Conservation (phyloP, 35 echinoderm and acorn worm species). For the Holothuria glaberrima region DNA sequence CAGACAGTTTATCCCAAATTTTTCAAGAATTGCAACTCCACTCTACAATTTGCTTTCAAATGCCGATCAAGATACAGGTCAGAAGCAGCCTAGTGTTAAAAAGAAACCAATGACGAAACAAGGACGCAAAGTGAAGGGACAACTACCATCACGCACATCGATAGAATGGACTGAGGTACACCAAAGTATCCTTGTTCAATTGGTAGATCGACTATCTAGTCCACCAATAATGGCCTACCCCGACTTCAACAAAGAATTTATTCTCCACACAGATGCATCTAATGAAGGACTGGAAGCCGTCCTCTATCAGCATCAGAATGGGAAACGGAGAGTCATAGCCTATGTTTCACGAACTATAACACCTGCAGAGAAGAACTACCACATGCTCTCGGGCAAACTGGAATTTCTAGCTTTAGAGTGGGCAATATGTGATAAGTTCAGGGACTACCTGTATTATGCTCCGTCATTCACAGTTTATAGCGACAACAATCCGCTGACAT, state of each 20-base stretch:
- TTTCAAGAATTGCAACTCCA: slow-evolving; percentile 64
- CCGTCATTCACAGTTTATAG: no score
- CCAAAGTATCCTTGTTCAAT: background rate
- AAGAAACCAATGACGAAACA: background rate
- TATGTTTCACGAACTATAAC: slow-evolving; percentile 64
- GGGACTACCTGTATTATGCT: slow-evolving; percentile 77
- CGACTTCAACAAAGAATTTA: slow-evolving; percentile 18
- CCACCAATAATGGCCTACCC: slow-evolving; percentile 33
- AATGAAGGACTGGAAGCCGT: slow-evolving; percentile 67
- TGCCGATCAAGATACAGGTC: background rate
- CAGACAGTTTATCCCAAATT: slow-evolving; percentile 45
- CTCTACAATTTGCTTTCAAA: slow-evolving; percentile 45
- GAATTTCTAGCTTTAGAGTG: slow-evolving; percentile 83
- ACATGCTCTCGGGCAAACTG: slow-evolving; percentile 73
- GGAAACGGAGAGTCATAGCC: slow-evolving; percentile 38
- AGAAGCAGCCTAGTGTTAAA: background rate
- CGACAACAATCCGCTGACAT: no score
- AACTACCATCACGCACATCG: background rate
- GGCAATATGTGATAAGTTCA: slow-evolving; percentile 72
- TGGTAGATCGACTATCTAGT: background rate
- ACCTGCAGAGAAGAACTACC: slow-evolving; percentile 75
- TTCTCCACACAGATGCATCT: slow-evolving; percentile 60
- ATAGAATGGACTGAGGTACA: background rate
- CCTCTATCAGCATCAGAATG: slow-evolving; percentile 55
- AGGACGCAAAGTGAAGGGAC: no score